Evolutionary conservation across 2,113 vertebrate species (phyloP), one percentile per base, ranked within the genome.

Genomic region (Ammodytes dubius): DNA sequence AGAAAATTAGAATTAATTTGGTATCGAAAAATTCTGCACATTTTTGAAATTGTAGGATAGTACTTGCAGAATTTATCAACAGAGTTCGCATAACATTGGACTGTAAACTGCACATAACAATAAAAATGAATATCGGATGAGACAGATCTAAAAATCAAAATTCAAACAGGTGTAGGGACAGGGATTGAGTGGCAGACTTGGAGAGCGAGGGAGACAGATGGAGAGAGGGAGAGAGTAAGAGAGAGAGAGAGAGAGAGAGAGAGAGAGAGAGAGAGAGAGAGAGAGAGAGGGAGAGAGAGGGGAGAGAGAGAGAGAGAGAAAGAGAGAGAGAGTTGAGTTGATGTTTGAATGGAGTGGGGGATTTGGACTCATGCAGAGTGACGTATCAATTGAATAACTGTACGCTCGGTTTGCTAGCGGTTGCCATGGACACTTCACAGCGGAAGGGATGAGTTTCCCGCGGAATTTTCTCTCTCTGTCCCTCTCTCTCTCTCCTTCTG

Each of bases 371-470:
- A 73, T 4, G 10, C 70, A 64, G 65, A 59, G 15, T 72, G 78
- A 81, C 70, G 73, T 78, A 89, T 91, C 83, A 86, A 53, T 56
- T 83, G 86, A 87, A 87, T 90, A 75, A 89, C 91, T 83, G 88
- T 91, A 81, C 68, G 60, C 74, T 82, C n/a, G 63, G 71, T 71
- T 86, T 86, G 79, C 79, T 71, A 43, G 65, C 35, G 14, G 92
- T 94, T 93, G 86, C 89, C 85, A 94, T 92, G 92, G 90, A 80
- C 47, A 94, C 88, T 78, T 74, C 50, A 8, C 76, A 88, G 88
- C 42, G 2, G 50, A 88, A 27, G 79, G 49, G 40, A 47, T 74
- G 67, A 78, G 83, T 15, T 60, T 87, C 89, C 87, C 70, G n/a
- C 70, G 46, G 86, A 81, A 75, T 72, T 27, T 83, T 87, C 72